phyloP scores from a whole-genome alignment of 2,797 vertebrate genomes.

The Meriones psammophilus region DNA sequence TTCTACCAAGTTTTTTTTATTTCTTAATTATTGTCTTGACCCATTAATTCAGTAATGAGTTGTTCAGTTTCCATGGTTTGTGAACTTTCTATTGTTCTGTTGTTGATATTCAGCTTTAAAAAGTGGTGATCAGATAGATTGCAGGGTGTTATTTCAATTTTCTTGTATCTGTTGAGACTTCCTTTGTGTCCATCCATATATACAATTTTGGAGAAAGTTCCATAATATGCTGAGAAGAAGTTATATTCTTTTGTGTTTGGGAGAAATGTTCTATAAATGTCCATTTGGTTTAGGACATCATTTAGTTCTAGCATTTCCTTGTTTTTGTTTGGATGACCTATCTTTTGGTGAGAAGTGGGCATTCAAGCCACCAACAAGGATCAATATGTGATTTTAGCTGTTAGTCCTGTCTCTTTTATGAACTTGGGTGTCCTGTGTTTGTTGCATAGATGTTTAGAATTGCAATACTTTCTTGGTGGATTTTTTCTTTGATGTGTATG shows the following conservation, averaged over 20 bases:
- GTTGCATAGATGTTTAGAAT: neutral
- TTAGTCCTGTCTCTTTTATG: neutral
- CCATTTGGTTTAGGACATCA: neutral
- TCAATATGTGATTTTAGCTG: neutral
- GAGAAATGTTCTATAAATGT: neutral
- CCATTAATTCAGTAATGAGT: neutral
- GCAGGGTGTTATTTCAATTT: neutral
- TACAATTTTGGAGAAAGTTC: neutral
- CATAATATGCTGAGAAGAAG: neutral
- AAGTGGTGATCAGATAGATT: neutral
- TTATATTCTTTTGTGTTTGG: neutral
- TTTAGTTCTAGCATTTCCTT: neutral
- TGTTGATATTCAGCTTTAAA: neutral
- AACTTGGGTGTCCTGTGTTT: neutral
- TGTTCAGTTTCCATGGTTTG: neutral
- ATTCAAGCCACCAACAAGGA: neutral
- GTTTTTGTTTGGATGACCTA: neutral
- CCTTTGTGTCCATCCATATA: neutral
- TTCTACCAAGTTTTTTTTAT: neutral
- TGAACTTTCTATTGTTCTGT: neutral
- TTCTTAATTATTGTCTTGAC: neutral
- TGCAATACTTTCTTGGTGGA: neutral
- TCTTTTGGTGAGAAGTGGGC: no score
- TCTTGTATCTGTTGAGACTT: neutral
- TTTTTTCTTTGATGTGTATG: neutral